phyloP scores from a whole-genome alignment of 2,797 vertebrate species.

The Tarsius wallacei region DNA sequence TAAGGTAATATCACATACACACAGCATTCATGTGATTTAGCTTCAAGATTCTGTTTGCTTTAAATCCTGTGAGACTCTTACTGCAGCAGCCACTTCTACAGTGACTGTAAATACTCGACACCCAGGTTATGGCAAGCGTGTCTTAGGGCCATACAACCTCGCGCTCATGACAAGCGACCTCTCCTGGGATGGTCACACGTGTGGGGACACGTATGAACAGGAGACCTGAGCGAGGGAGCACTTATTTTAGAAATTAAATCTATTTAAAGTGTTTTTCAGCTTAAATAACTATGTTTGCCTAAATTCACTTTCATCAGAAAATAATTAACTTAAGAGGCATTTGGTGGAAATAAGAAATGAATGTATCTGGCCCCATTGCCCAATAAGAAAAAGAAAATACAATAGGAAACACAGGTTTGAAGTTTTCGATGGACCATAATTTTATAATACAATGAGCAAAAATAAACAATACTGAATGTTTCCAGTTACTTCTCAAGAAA shows the following conservation, averaged over 20 bases:
- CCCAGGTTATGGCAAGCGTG: conserved; percentile 45
- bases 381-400: neutral
- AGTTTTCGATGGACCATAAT: neutral
- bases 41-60: conserved; percentile 43
- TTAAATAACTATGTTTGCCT: conserved; percentile 56
- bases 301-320: conserved; percentile 47
- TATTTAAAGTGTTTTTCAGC: conserved; percentile 35
- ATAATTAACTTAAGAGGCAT: conserved; percentile 10
- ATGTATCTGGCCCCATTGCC: neutral
- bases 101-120: conserved; percentile 72
- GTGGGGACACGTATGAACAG: conserved; percentile 62
- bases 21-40: conserved; percentile 54
- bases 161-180: conserved; percentile 66
- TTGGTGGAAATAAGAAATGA: neutral
- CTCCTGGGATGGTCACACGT: neutral
- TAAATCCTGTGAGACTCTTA: conserved; percentile 67
- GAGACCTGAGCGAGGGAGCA: conserved; percentile 4
- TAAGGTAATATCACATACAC: conserved; percentile 58
- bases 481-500: neutral
- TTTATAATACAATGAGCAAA: neutral
- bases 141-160: conserved; percentile 68
- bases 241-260: conserved; percentile 78
- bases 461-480: neutral
- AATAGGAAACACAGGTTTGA: neutral
- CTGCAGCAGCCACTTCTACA: conserved; percentile 34